Evolutionary conservation across 2,888 invertebrate species (phyloP).

Genomic region (Netelia fuscicornis): DNA sequence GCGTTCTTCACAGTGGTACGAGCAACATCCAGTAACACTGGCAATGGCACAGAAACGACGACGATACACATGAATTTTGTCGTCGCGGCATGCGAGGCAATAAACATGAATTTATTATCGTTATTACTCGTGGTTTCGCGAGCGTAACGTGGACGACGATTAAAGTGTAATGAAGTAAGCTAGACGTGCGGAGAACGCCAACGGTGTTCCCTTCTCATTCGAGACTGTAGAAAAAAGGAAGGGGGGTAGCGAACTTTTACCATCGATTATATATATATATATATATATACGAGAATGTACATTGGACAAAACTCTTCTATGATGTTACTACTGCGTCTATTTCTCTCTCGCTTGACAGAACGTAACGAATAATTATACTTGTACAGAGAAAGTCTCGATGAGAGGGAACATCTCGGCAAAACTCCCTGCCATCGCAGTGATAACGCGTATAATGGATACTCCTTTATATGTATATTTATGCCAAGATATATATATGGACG

Average conservation of each 20-base stretch:
- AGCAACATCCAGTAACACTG: constrained; percentile 8
- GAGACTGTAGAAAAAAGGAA: constrained; percentile 8
- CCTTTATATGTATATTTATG: neutral
- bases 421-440: constrained; percentile 24
- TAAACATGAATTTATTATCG: constrained; percentile 80
- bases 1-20: constrained; percentile 5
- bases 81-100: constrained; percentile 70
- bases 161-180: constrained; percentile 74
- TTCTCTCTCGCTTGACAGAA: constrained; percentile 33
- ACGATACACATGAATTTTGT: constrained; percentile 62
- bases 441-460: constrained; percentile 2
- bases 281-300: neutral
- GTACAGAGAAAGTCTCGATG: constrained; percentile 46
- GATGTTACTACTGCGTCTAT: constrained; percentile 16
- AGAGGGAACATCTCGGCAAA: neutral
- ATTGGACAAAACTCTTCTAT: constrained; percentile 24
- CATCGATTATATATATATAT: constrained; percentile 6
- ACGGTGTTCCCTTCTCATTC: neutral
- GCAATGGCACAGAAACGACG: constrained; percentile 17
- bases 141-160: constrained; percentile 67
- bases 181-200: constrained; percentile 32
- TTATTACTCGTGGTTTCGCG: constrained; percentile 70
- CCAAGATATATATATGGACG: neutral
- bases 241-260: constrained; percentile 19
- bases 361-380: constrained; percentile 56